Evolutionary conservation across 2,888 invertebrate species (phyloP).

Genomic region (Ochlodes sylvanus): DNA sequence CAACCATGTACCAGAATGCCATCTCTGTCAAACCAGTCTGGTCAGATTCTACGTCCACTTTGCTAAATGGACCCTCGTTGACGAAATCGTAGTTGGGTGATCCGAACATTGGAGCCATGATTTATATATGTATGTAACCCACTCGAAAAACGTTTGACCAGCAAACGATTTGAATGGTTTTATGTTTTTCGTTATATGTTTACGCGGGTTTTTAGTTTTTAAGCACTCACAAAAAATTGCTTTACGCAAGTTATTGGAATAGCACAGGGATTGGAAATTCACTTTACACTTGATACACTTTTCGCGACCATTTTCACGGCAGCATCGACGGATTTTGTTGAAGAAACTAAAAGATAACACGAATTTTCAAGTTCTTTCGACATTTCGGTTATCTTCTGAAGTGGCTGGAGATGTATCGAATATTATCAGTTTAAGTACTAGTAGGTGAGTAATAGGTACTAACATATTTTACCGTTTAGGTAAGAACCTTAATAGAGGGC

Average conservation of each 20-base stretch:
- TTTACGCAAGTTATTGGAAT: constrained; percentile 62
- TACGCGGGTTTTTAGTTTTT: not conserved
- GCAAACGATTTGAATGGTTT: constrained; percentile 52
- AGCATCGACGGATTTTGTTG: constrained; percentile 11
- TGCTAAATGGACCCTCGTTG: constrained; percentile 40
- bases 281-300: constrained; percentile 34
- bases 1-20: constrained; percentile 72
- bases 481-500: no score
- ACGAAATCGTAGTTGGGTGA: constrained; percentile 57
- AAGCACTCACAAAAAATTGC: constrained; percentile 62
- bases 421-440: constrained; percentile 13
- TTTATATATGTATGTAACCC: constrained; percentile 48
- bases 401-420: constrained; percentile 14
- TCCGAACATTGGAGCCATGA: constrained; percentile 65
- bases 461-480: no score
- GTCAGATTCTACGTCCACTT: constrained; percentile 45
- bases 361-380: constrained; percentile 28
- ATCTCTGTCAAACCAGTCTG: constrained; percentile 55
- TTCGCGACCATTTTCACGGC: constrained; percentile 37
- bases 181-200: not conserved
- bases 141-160: constrained; percentile 47
- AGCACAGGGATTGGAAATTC: constrained; percentile 37
- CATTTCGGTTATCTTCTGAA: constrained; percentile 30
- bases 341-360: constrained; percentile 22
- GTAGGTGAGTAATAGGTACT: not conserved